Percentiles rank a stretch among this genome's conserved stretches.
These are phyloP conservation scores for Chymomyza caudatula DNA, from an alignment of 2,888 invertebrate genomes.

Conservation along the genomic window DNA sequence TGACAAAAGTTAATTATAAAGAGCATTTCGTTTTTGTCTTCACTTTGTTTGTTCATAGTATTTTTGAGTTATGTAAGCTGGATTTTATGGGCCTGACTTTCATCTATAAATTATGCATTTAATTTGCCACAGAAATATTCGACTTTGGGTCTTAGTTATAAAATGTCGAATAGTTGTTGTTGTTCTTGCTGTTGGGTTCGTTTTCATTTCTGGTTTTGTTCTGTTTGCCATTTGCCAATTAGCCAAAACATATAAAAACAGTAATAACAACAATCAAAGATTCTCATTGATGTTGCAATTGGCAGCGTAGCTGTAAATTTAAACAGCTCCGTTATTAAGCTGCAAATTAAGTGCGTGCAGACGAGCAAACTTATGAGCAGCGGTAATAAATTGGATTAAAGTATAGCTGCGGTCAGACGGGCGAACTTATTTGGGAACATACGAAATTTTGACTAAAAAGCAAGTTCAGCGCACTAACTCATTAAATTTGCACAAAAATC, in stretches of 20 bases:
- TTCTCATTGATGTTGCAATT: not conserved
- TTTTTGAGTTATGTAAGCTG: not conserved
- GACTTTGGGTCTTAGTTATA: slow-evolving; percentile 14
- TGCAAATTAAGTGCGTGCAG: too few relatives aligned
- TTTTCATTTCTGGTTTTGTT: not conserved
- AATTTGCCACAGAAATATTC: slow-evolving; percentile 2
- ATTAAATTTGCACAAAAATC: too few relatives aligned
- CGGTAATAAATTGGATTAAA: too few relatives aligned
- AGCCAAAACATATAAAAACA: slow-evolving; percentile 7
- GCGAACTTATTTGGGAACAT: too few relatives aligned
- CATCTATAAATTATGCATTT: slow-evolving; percentile 34
- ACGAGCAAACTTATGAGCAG: too few relatives aligned
- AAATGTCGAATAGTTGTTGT: slow-evolving; percentile 23
- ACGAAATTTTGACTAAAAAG: too few relatives aligned
- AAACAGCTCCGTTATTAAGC: not conserved
- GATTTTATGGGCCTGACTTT: slow-evolving; percentile 24
- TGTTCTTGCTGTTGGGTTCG: too few relatives aligned
- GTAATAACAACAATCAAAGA: not conserved
- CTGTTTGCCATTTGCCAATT: slow-evolving; percentile 17
- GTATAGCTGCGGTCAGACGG: too few relatives aligned
- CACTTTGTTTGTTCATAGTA: slow-evolving; percentile 6
- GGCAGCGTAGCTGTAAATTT: not conserved
- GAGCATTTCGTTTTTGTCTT: slow-evolving; percentile 29
- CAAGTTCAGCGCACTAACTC: too few relatives aligned
- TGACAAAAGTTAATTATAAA: slow-evolving; percentile 62